These are phyloP conservation scores for Pegoplata infirma DNA, from an alignment of 2,888 invertebrate species.

Conservation along the genomic window DNA sequence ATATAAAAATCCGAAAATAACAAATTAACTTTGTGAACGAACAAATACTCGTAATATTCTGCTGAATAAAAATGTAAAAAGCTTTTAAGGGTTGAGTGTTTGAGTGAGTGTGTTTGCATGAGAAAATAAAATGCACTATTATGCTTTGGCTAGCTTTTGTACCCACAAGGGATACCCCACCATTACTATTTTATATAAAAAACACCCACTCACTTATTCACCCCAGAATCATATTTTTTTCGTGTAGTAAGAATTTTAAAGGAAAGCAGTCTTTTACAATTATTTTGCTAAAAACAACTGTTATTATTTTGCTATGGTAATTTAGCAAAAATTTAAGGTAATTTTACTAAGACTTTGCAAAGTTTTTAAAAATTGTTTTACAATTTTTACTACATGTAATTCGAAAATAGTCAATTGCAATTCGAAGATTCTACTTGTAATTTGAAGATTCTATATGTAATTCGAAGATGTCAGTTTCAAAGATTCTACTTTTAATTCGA, in stretches of 20 bases:
- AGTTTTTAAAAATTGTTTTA: too few relatives aligned
- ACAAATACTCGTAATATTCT: not conserved
- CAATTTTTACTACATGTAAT: too few relatives aligned
- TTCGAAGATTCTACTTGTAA: too few relatives aligned
- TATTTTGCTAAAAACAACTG: too few relatives aligned
- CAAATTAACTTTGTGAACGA: slow-evolving; percentile 54
- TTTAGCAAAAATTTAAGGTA: too few relatives aligned
- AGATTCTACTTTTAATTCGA: too few relatives aligned
- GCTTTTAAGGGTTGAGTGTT: slow-evolving; percentile 2
- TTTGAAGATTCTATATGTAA: too few relatives aligned
- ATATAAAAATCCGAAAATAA: slow-evolving; percentile 28
- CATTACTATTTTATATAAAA: slow-evolving; percentile 38
- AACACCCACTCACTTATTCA: slow-evolving; percentile 10
- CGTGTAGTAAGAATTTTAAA: not conserved
- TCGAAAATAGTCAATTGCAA: too few relatives aligned
- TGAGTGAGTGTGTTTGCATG: not conserved
- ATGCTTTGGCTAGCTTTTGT: slow-evolving; percentile 38
- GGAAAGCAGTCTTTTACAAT: too few relatives aligned
- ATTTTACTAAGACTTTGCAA: too few relatives aligned
- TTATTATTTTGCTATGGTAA: too few relatives aligned
- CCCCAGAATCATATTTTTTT: not conserved
- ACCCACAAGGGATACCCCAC: slow-evolving; percentile 40
- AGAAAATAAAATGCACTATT: slow-evolving; percentile 46
- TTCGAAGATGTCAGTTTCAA: too few relatives aligned
- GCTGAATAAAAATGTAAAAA: not conserved